Evolutionary conservation across 2,888 invertebrate genomes (phyloP).

Genomic region (Notocelia uddmanniana): DNA sequence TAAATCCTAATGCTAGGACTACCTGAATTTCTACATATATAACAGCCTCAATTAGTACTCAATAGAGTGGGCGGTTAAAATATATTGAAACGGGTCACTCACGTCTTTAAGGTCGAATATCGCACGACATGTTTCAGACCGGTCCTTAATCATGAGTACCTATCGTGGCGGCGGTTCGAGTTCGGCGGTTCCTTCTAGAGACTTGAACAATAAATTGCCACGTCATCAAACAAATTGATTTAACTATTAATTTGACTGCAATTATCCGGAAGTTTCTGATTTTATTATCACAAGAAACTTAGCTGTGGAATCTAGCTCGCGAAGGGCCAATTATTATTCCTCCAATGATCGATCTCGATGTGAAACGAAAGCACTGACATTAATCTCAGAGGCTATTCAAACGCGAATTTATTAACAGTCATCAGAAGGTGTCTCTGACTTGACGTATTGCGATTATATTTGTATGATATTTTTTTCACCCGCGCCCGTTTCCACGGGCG

Average conservation of each 20-base stretch:
- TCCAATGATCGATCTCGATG: constrained; percentile 41
- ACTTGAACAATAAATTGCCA: not conserved
- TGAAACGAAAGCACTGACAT: constrained; percentile 42
- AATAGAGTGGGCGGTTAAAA: too few relatives aligned
- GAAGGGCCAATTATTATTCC: constrained; percentile 40
- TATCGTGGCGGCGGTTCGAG: too few relatives aligned
- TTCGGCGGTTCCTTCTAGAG: not conserved
- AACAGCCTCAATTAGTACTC: too few relatives aligned
- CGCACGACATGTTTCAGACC: too few relatives aligned
- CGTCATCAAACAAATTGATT: not conserved
- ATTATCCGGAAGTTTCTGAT: constrained; percentile 23
- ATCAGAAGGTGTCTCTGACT: constrained; percentile 50
- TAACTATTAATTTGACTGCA: constrained; percentile 23
- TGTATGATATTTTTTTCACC: not conserved
- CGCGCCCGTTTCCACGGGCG: not conserved
- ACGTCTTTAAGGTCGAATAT: too few relatives aligned
- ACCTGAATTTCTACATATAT: too few relatives aligned
- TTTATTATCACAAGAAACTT: constrained; percentile 38
- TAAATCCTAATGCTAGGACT: too few relatives aligned
- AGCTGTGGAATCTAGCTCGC: constrained; percentile 21
- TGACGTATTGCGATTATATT: not conserved
- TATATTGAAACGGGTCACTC: too few relatives aligned
- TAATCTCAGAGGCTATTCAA: constrained; percentile 53
- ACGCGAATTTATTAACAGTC: constrained; percentile 67
- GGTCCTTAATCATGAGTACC: too few relatives aligned